These are phyloP conservation scores for Cynoglossus semilaevis DNA, from an alignment of 2,113 vertebrate species.

Conservation along the genomic window DNA sequence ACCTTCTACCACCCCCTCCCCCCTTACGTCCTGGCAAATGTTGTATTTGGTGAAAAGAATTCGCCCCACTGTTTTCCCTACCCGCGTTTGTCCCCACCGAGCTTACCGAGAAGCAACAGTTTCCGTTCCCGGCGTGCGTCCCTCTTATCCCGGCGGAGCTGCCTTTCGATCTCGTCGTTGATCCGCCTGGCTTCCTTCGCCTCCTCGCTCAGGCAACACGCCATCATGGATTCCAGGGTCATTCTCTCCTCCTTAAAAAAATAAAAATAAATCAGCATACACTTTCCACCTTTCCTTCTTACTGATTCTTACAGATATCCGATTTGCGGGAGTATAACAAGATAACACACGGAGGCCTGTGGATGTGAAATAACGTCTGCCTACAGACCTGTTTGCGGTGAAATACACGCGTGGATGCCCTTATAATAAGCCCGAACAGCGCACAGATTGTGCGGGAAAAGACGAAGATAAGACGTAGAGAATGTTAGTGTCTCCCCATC, in stretches of 20 bases:
- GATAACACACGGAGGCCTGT: slow-evolving; percentile 8
- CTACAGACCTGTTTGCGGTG: slow-evolving; percentile 37
- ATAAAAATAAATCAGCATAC: slow-evolving; percentile 31
- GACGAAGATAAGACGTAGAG: slow-evolving; percentile 44
- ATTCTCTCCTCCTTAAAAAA: slow-evolving; percentile 61
- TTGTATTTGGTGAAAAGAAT: slow-evolving; percentile 28
- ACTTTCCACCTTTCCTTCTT: slow-evolving; percentile 18
- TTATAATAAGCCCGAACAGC: slow-evolving; percentile 25
- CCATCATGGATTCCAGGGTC: slow-evolving; percentile 91
- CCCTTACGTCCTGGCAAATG: background rate
- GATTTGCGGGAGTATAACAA: background rate
- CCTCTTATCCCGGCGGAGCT: slow-evolving; percentile 91
- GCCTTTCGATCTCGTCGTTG: slow-evolving; percentile 95
- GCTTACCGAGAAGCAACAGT: slow-evolving; percentile 90
- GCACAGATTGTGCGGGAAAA: slow-evolving; percentile 33
- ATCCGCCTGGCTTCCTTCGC: slow-evolving; percentile 92
- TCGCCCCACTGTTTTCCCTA: background rate
- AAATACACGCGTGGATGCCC: slow-evolving; percentile 56
- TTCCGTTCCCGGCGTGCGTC: slow-evolving; percentile 89
- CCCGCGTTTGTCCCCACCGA: slow-evolving; percentile 1
- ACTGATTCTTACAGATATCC: slow-evolving; percentile 57
- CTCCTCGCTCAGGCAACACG: slow-evolving; percentile 94
- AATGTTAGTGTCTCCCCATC: slow-evolving; percentile 29
- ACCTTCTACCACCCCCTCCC: background rate
- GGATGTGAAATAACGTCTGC: slow-evolving; percentile 45